phyloP scores from a whole-genome alignment of 2,888 invertebrate species.

The Aleiodes leptofemur region DNA sequence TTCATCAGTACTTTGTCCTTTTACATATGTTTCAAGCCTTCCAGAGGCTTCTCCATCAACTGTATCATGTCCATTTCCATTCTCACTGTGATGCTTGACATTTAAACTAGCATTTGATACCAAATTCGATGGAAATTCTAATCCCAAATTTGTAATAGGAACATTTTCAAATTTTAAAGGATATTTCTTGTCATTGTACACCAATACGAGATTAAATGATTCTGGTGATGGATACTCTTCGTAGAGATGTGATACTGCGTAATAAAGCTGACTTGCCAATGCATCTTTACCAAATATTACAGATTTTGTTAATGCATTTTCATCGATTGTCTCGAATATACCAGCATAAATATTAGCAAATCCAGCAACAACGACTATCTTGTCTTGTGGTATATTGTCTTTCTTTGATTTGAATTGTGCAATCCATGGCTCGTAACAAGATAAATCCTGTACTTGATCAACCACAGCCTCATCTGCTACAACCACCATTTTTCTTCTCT shows the following conservation, averaged over 20 bases:
- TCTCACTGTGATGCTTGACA: not conserved
- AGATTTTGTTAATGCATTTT: not conserved
- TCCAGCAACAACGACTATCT: constrained; percentile 6
- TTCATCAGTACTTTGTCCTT: too few relatives aligned
- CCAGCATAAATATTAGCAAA: not conserved
- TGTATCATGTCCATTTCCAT: too few relatives aligned
- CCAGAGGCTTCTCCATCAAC: too few relatives aligned
- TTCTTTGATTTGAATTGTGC: not conserved
- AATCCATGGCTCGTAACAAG: too few relatives aligned
- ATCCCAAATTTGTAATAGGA: not conserved
- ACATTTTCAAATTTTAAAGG: constrained; percentile 15
- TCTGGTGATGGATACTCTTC: not conserved
- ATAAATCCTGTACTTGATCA: too few relatives aligned
- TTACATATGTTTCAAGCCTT: too few relatives aligned
- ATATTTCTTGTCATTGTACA: constrained; percentile 9
- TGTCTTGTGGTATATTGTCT: not conserved
- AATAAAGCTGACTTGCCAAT: constrained; percentile 5
- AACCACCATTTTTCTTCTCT: constrained; percentile 52
- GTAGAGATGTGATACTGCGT: constrained; percentile 8
- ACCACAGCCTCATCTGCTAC: constrained; percentile 45
- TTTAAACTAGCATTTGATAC: not conserved
- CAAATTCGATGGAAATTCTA: not conserved
- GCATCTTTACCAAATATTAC: constrained; percentile 12
- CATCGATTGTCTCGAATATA: not conserved
- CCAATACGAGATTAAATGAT: constrained; percentile 10